phyloP scores from a whole-genome alignment of 2,888 invertebrate species.

The Bombyx huttoni region DNA sequence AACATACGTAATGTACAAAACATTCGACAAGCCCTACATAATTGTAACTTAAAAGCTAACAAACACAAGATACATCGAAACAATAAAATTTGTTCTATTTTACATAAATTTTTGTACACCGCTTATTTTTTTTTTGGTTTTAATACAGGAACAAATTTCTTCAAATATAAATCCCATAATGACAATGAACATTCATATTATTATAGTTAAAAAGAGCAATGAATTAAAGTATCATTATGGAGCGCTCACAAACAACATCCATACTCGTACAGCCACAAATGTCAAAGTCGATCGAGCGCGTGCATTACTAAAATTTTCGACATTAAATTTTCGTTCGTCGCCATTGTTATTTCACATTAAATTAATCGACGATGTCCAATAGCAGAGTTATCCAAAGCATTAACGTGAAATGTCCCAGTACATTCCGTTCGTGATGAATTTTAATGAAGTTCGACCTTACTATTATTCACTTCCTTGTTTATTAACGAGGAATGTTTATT shows the following conservation, averaged over 20 bases:
- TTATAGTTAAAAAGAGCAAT: neutral
- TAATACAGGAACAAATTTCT: slow-evolving; percentile 26
- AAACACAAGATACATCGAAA: slow-evolving; percentile 8
- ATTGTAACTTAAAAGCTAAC: neutral
- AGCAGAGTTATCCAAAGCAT: too few relatives aligned
- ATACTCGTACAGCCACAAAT: neutral
- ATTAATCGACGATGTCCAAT: too few relatives aligned
- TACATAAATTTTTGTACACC: slow-evolving; percentile 19
- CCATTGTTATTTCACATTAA: too few relatives aligned
- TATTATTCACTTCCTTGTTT: neutral
- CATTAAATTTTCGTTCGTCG: too few relatives aligned
- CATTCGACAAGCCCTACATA: neutral
- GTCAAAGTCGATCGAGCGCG: too few relatives aligned
- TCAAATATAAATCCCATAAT: neutral
- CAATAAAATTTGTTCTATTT: slow-evolving; percentile 28
- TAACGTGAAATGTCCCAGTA: neutral
- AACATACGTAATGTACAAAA: neutral
- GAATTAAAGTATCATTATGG: neutral
- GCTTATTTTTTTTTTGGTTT: slow-evolving; percentile 29
- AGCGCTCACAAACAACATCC: neutral
- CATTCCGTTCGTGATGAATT: neutral
- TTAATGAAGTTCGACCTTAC: neutral
- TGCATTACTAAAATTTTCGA: too few relatives aligned
- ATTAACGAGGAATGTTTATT: too few relatives aligned
- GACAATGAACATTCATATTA: neutral